phyloP scores from a whole-genome alignment of 2,113 vertebrate genomes.

The Heptranchias perlo region DNA sequence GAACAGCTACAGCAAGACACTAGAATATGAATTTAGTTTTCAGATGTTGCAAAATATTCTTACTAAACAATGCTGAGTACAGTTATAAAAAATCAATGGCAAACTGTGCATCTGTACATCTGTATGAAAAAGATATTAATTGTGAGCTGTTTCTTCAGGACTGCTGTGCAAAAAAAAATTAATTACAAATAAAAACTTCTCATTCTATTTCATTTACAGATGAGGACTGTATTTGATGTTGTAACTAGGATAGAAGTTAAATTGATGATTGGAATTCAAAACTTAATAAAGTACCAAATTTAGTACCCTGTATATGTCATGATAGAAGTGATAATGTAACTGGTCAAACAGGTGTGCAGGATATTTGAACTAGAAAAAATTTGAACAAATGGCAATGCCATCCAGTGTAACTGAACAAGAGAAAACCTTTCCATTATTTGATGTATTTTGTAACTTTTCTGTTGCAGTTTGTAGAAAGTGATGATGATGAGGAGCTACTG shows the following conservation, averaged over 20 bases:
- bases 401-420: not conserved
- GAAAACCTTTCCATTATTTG: not conserved
- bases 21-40: not conserved
- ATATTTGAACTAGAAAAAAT: not conserved
- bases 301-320: not conserved
- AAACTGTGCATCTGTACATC: not conserved
- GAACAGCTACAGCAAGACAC: not conserved
- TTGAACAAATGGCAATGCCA: not conserved
- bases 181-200: not conserved
- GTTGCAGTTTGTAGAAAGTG: slow-evolving; percentile 86
- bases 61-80: not conserved
- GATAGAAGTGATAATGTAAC: not conserved
- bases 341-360: not conserved
- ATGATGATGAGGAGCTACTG: slow-evolving; percentile 87
- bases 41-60: not conserved
- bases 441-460: slow-evolving; percentile 39
- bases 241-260: not conserved
- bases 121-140: not conserved
- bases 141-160: not conserved
- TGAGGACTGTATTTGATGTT: not conserved
- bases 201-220: not conserved
- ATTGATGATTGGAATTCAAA: not conserved
- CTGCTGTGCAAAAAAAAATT: not conserved
- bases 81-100: not conserved
- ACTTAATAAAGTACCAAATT: not conserved